Percentiles rank a stretch among this genome's conserved stretches.
phyloP scores from a whole-genome alignment of 2,888 invertebrate genomes.

The Agrochola lychnidis region DNA sequence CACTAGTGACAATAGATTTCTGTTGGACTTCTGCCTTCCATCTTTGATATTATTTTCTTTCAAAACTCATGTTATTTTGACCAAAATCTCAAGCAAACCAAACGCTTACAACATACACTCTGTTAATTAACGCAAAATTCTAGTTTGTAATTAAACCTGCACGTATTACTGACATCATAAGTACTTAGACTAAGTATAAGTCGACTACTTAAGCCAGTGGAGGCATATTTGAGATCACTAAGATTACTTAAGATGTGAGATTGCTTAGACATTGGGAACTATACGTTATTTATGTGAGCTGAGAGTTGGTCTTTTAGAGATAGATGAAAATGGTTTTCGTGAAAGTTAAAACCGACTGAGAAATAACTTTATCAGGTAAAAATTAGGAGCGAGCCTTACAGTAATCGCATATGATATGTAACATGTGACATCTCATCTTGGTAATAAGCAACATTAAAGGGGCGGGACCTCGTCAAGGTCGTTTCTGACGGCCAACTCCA shows the following conservation, averaged over 20 bases:
- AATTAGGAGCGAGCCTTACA: too few species aligned
- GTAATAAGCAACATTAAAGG: too few species aligned
- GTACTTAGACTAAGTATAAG: constrained; percentile 37
- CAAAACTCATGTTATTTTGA: background rate
- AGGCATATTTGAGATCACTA: constrained; percentile 58
- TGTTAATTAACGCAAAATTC: constrained; percentile 28
- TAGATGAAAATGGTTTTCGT: background rate
- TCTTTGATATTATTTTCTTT: background rate
- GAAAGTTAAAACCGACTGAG: too few species aligned
- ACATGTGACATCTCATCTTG: too few species aligned
- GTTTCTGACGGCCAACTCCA: too few species aligned
- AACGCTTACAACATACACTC: background rate
- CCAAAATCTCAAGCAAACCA: background rate
- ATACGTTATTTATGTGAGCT: constrained; percentile 3
- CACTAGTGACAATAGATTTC: background rate
- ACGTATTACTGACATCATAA: constrained; percentile 27
- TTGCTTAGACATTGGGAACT: constrained; percentile 30
- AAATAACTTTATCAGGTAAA: too few species aligned
- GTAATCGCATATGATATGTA: too few species aligned
- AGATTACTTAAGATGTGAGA: constrained; percentile 52
- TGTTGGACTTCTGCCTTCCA: too few species aligned
- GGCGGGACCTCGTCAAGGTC: too few species aligned
- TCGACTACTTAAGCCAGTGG: constrained; percentile 51
- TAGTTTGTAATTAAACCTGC: constrained; percentile 40
- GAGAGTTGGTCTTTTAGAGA: constrained; percentile 14